These are phyloP conservation scores for Centropus unirufus DNA, from an alignment of 2,113 vertebrate genomes.

Conservation along the genomic window DNA sequence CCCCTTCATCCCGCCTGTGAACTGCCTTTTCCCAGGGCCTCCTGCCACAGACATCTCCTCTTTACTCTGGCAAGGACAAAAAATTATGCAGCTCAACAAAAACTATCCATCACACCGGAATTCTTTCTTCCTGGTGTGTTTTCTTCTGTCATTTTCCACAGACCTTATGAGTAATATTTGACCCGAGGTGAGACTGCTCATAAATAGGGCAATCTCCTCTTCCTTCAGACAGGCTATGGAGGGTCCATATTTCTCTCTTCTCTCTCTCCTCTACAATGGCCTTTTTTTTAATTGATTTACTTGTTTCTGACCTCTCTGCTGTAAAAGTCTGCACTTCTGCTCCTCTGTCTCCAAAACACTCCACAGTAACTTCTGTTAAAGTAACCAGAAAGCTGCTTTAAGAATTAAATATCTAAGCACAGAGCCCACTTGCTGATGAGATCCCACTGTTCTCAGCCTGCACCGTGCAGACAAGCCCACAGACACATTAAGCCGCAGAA, in stretches of 20 bases:
- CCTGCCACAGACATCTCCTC: neutral
- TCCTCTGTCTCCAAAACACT: slow-evolving; percentile 3
- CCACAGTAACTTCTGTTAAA: neutral
- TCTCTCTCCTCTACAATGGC: neutral
- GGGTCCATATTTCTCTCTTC: neutral
- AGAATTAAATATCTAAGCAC: neutral
- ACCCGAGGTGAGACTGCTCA: neutral
- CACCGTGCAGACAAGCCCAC: neutral
- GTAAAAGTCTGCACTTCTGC: neutral
- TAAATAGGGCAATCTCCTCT: neutral
- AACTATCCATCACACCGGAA: neutral
- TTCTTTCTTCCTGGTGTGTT: neutral
- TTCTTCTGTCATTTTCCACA: neutral
- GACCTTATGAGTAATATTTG: neutral
- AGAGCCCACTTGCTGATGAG: neutral
- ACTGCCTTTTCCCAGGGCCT: neutral
- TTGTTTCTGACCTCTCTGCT: neutral
- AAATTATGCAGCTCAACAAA: neutral
- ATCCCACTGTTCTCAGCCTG: neutral
- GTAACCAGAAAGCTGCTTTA: neutral
- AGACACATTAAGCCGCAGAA: neutral
- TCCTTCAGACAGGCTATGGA: neutral
- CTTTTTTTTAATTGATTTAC: neutral
- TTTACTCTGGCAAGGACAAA: neutral
- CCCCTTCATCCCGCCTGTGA: neutral